Percentiles rank a stretch among this genome's conserved stretches.
These are phyloP conservation scores for Hippasteria phrygiana DNA, from an alignment of 53 echinoderm and acorn worm species.

Conservation along the genomic window DNA sequence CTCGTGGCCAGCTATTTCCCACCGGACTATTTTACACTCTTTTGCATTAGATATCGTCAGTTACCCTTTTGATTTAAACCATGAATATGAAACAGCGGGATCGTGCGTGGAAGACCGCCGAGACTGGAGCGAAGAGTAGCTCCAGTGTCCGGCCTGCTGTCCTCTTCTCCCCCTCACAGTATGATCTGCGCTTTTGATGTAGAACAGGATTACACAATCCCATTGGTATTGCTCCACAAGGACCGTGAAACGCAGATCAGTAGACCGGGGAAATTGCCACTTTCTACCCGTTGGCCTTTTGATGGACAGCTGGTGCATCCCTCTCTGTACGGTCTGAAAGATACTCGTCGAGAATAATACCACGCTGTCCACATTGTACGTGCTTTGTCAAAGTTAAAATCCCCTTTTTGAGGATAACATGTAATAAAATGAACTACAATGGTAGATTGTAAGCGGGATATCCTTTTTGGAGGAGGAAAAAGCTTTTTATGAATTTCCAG, in stretches of 20 bases:
- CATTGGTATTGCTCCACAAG: conserved; percentile 33
- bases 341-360: background rate
- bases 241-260: conserved; percentile 59
- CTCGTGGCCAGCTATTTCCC: conserved; percentile 38
- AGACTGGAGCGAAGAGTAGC: conserved; percentile 1
- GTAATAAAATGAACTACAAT: conserved; percentile 8
- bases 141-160: background rate
- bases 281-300: conserved; percentile 44
- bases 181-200: conserved; percentile 9
- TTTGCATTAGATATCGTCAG: conserved; percentile 44
- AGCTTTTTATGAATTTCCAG: conserved; percentile 23
- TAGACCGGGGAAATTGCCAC: conserved; percentile 32
- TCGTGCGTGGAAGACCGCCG: background rate
- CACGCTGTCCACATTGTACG: conserved; percentile 4
- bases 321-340: background rate
- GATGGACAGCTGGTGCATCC: conserved; percentile 49
- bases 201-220: conserved; percentile 49
- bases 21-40: conserved; percentile 57
- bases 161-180: background rate
- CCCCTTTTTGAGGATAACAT: background rate
- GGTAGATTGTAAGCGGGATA: background rate
- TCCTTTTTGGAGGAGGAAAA: background rate
- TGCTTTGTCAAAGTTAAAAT: background rate
- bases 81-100: background rate
- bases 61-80: conserved; percentile 40